Base-by-base conservation (phyloP, 2,113 vertebrate genomes). In the Centropus unirufus region DNA sequence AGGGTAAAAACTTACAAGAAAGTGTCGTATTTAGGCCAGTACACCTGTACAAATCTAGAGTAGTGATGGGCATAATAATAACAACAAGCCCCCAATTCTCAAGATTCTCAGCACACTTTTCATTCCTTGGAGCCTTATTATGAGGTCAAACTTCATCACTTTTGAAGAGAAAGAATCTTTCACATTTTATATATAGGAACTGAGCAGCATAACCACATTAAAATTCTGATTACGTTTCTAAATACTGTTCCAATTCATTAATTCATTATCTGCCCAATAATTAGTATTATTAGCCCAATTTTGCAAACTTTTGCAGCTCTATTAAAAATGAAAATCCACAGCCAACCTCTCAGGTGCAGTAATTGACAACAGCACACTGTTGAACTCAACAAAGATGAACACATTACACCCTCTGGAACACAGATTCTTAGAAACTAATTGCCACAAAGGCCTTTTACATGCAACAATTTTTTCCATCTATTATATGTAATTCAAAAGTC, bases 341-440 rank as follows among this genome's bases (percentile, higher is more conserved):
- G 75, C 34, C 64, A 80, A 29, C 22, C 54, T 51, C 77, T 69
- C 57, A 54, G 64, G 5, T 57, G 51, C 67, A 74, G 6, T 55
- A 80, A 55, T 11, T 19, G 34, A 40, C 79, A 78, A 15, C 20
- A 77, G 29, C 62, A 91, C 42, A 14, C 34, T 22, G 57, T 46
- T 93, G 72, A 83, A 88, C n/a, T 91, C 78, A 66, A 18, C 55
- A 58, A 57, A 75, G 75, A 57, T 46, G 61, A 95, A 47, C 19
- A 8, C 52, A 72, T 74, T 40, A 42, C 54, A 49, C 44, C 66
- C 67, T 32, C 52, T 66, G 72, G 63, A 95, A 67, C 44, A 32
- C 14, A 3, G 26, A 62, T 70, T 85, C 93, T 69, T 64, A 61
- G 90, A 87, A 94, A 87, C 49, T 86, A 89, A 64, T 61, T 83